These are phyloP conservation scores for Drosophila ohnishii DNA, from an alignment of 1,140 invertebrate species.

Conservation along the genomic window DNA sequence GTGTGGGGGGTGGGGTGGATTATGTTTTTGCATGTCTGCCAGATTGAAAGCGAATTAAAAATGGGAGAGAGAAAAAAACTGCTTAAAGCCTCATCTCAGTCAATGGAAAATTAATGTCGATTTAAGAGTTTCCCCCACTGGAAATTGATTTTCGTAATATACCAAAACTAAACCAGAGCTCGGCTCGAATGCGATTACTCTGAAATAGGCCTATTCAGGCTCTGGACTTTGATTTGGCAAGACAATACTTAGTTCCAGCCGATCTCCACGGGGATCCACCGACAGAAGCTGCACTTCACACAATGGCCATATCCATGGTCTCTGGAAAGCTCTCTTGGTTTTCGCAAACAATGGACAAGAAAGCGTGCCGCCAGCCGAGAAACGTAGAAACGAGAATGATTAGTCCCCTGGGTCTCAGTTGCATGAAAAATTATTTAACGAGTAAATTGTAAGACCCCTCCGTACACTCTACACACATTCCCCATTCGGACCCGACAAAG, in stretches of 20 bases:
- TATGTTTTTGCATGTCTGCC: conserved; percentile 70
- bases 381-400: conserved; percentile 55
- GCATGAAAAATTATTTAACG: conserved; percentile 73
- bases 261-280: conserved; percentile 22
- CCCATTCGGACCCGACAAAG: conserved; percentile 46
- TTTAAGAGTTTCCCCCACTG: conserved; percentile 55
- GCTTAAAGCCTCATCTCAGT: conserved; percentile 54
- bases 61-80: conserved; percentile 59
- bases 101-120: conserved; percentile 63
- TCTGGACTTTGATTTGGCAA: conserved; percentile 11
- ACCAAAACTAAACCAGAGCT: conserved; percentile 44
- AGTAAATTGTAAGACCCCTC: conserved; percentile 51
- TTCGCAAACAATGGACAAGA: conserved; percentile 56
- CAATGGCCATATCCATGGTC: conserved; percentile 24
- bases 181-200: conserved; percentile 47
- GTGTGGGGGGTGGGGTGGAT: conserved; percentile 52
- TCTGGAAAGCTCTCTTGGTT: conserved; percentile 35
- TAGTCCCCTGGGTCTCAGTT: conserved; percentile 35
- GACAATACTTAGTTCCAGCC: conserved; percentile 42
- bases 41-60: conserved; percentile 82
- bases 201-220: conserved; percentile 13
- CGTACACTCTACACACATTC: neutral
- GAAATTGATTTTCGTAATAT: conserved; percentile 50
- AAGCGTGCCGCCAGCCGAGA: conserved; percentile 40
- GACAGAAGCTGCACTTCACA: conserved; percentile 38